phyloP scores from a whole-genome alignment of 2,113 vertebrate species.

The Centropus bengalensis region DNA sequence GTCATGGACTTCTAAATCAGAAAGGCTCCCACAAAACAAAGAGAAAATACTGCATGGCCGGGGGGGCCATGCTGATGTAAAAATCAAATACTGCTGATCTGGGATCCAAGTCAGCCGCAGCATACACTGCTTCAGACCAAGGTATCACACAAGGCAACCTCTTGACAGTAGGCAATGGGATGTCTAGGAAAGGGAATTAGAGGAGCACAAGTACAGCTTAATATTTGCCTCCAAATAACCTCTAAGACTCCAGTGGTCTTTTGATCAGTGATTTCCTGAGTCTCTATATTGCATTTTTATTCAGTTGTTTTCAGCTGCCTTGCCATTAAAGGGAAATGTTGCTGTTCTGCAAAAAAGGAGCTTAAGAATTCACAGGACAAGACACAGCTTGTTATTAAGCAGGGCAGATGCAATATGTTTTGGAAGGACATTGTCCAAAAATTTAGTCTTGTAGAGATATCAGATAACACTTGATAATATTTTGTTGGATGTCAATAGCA shows the following conservation, averaged over 20 bases:
- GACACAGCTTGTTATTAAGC: neutral
- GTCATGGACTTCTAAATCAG: neutral
- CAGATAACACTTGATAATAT: neutral
- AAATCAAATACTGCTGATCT: too few species aligned
- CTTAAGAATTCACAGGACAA: neutral
- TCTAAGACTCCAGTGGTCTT: neutral
- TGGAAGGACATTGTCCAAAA: neutral
- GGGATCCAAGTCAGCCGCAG: neutral
- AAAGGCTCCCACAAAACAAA: neutral
- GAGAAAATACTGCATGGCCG: neutral
- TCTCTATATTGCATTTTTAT: neutral
- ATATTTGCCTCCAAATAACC: neutral
- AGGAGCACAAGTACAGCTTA: rapidly evolving
- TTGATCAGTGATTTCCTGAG: neutral
- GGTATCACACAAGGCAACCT: rapidly evolving
- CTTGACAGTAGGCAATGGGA: neutral
- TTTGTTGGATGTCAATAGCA: neutral
- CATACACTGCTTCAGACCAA: neutral
- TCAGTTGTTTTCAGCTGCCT: neutral
- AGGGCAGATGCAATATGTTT: neutral
- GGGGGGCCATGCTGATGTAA: neutral
- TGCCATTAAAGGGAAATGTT: neutral
- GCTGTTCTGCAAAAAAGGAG: neutral
- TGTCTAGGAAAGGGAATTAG: neutral
- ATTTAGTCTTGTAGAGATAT: neutral